Conservation (phyloP, 2,797 vertebrate species). For the Leuciscus waleckii region DNA sequence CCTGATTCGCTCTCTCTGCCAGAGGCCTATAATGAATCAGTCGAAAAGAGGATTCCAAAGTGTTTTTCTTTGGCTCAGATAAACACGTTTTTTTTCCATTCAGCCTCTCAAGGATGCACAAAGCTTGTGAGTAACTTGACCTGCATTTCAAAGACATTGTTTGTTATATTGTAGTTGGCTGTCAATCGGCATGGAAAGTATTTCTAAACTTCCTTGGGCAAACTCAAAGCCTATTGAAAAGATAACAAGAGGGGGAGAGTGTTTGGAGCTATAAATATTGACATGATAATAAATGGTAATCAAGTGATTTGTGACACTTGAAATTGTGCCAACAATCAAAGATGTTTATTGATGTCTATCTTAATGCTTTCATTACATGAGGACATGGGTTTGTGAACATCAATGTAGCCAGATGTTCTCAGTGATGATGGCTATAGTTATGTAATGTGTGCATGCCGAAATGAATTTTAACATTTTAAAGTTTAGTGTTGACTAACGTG, state of each 20-base stretch:
- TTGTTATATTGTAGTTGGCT: conserved; percentile 62
- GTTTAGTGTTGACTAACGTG: background rate
- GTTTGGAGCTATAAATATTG: conserved; percentile 44
- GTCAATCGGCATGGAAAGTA: conserved; percentile 68
- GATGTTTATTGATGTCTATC: conserved; percentile 32
- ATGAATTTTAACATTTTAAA: background rate
- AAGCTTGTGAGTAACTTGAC: conserved; percentile 70
- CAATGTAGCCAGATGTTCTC: conserved; percentile 10
- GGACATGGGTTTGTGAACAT: conserved; percentile 8
- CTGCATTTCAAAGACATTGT: conserved; percentile 63
- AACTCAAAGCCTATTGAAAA: conserved; percentile 40
- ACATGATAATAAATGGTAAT: conserved; percentile 51
- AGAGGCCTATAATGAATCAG: conserved; percentile 55
- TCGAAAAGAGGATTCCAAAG: conserved; percentile 42
- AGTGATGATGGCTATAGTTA: background rate
- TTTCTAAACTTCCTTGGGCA: conserved; percentile 16
- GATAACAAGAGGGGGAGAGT: conserved; percentile 21
- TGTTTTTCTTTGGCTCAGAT: conserved; percentile 38
- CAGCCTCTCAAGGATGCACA: conserved; percentile 68
- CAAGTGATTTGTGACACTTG: background rate
- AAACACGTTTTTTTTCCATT: conserved; percentile 68
- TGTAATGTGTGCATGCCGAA: conserved; percentile 21
- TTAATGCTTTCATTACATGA: background rate
- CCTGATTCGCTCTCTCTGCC: conserved; percentile 52
- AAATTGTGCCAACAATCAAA: conserved; percentile 16